These are phyloP conservation scores for Unio delphinus DNA, from an alignment of 2,888 invertebrate species.

Conservation along the genomic window DNA sequence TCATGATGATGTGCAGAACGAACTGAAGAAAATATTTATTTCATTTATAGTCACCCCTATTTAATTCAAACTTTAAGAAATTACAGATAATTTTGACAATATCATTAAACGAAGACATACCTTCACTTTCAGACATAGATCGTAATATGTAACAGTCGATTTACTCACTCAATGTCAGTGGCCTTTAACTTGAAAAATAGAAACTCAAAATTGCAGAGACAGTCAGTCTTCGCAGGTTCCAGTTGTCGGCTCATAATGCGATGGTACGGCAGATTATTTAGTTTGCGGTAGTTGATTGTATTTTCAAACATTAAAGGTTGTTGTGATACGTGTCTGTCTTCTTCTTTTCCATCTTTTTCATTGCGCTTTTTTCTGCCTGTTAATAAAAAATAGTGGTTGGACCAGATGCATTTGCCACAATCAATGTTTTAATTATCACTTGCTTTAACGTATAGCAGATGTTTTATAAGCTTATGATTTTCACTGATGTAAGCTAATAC, in stretches of 20 bases:
- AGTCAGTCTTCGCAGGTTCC: slow-evolving; percentile 43
- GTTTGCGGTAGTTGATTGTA: slow-evolving; percentile 50
- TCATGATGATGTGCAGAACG: too few species aligned
- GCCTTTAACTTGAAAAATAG: slow-evolving; percentile 48
- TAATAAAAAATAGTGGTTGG: background rate
- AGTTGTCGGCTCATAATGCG: slow-evolving; percentile 27
- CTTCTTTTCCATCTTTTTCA: slow-evolving; percentile 31
- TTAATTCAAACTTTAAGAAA: too few species aligned
- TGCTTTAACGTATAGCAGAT: too few species aligned
- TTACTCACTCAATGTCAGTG: slow-evolving; percentile 38
- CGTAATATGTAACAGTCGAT: background rate
- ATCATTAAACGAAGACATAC: too few species aligned
- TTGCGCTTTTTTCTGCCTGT: slow-evolving; percentile 50
- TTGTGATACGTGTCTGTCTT: slow-evolving; percentile 39
- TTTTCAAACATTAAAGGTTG: slow-evolving; percentile 50
- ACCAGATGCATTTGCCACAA: too few species aligned
- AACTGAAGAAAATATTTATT: too few species aligned
- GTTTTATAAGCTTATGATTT: too few species aligned
- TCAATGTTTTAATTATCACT: too few species aligned
- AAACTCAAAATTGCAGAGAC: slow-evolving; percentile 53
- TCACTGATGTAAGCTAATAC: too few species aligned
- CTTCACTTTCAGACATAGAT: background rate
- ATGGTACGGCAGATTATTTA: slow-evolving; percentile 55
- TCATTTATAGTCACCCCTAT: too few species aligned
- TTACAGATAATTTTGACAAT: too few species aligned